Base-by-base conservation (phyloP, 2,797 vertebrate genomes). In the Dicrostonyx torquatus region DNA sequence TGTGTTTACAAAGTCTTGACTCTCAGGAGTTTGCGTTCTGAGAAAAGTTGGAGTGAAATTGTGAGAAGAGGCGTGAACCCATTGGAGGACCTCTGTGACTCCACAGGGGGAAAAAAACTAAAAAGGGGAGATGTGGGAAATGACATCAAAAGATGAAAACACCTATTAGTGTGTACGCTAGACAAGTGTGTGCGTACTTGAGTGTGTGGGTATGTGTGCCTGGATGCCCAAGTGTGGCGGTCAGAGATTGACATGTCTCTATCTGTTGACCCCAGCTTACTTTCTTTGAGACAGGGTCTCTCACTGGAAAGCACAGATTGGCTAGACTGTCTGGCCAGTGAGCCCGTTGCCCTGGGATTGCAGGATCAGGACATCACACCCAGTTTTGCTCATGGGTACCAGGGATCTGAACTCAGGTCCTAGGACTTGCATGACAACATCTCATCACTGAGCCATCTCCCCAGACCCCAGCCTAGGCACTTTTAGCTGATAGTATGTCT, bases 91-190 rank as follows among this genome's bases (percentile, higher is more conserved):
- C 7, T 12, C 10, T 20, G 34, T 17, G 68, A n/a, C 43, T 37
- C 17, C 50, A 20, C 7, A 31, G 84, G 66, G 50, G 31, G 18
- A 45, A 29, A 58, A 20, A 14, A 58, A 31, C 7, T 31, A 18
- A 17, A 31, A 70, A 34, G 6, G 3, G 2, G 18, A 13, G 10
- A 14, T 0, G 1, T 5, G 50, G 68, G 31, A 43, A 29, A 5
- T 8, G 1, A 40, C 17, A 20, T 13, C 17, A 58, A 31, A 1
- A 53, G 24, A 48, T 45, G 88, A 55, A 75, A 64, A 53, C 17
- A 4, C 11, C 8, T 34, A 8, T 50, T 1, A 31, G 45, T 50
- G 29, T 50, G 75, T 50, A 26, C 15, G 12, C 9, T 22, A 18
- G 12, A n/a, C 18, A 24, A 2, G 6, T 75, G 24, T 75, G 43